Conservation (phyloP, 1,140 invertebrate genomes). For the Drosophila paulistorum region DNA sequence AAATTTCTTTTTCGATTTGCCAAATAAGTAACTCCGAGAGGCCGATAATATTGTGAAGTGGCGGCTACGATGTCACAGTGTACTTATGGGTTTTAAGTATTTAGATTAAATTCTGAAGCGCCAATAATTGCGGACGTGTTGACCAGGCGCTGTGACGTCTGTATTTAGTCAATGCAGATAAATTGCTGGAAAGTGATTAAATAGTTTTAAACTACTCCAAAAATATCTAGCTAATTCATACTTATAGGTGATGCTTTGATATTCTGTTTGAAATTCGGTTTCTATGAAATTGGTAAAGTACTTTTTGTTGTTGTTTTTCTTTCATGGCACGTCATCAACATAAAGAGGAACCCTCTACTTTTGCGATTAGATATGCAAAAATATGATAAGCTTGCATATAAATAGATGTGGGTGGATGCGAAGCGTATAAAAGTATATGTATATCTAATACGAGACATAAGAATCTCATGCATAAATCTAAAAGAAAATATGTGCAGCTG, state of each 20-base stretch:
- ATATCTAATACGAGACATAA: conserved; percentile 21
- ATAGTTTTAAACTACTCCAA: not conserved
- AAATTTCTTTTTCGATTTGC: not conserved
- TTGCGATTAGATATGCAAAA: conserved; percentile 59
- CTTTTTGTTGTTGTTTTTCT: conserved; percentile 28
- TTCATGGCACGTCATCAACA: conserved; percentile 49
- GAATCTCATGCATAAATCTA: conserved; percentile 65
- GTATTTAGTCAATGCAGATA: not conserved
- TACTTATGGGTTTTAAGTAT: conserved; percentile 8
- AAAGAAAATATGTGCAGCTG: conserved; percentile 38
- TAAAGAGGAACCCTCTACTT: conserved; percentile 26
- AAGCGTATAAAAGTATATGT: conserved; percentile 14
- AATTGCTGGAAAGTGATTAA: too few species aligned
- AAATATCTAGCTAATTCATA: not conserved
- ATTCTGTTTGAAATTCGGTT: not conserved
- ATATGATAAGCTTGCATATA: conserved; percentile 69
- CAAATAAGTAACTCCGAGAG: not conserved
- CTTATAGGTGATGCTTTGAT: conserved; percentile 14
- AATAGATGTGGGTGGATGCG: conserved; percentile 33
- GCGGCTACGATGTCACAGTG: conserved; percentile 6
- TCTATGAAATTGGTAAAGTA: not conserved
- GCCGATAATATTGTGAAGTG: conserved; percentile 7
- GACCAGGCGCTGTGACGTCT: not conserved
- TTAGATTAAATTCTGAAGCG: conserved; percentile 10
- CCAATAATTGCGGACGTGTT: not conserved